Percentiles rank a stretch among this genome's conserved stretches.
phyloP scores from a whole-genome alignment of 2,888 invertebrate genomes.

The Ophioninae sp. region DNA sequence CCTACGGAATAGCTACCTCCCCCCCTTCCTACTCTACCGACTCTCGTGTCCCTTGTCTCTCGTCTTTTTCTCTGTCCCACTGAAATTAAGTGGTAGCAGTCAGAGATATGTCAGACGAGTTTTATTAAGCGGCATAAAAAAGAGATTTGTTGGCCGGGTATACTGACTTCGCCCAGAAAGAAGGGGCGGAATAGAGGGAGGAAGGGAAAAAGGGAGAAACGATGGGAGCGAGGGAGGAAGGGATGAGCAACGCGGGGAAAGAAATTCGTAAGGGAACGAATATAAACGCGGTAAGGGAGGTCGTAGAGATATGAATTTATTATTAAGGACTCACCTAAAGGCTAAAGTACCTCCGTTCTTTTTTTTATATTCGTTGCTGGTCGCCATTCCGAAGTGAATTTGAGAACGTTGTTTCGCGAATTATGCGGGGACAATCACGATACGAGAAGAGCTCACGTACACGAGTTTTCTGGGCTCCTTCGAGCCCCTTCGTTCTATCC shows the following conservation, averaged over 20 bases:
- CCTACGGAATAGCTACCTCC: slow-evolving; percentile 30
- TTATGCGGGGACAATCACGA: slow-evolving; percentile 12
- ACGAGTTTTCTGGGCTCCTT: background rate
- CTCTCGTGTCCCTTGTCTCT: slow-evolving; percentile 17
- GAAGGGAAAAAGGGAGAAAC: slow-evolving; percentile 11
- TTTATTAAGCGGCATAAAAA: slow-evolving; percentile 81
- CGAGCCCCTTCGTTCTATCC: background rate
- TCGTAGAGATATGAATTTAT: slow-evolving; percentile 79
- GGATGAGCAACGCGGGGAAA: slow-evolving; percentile 31
- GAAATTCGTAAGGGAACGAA: slow-evolving; percentile 60
- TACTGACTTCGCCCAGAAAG: slow-evolving; percentile 36
- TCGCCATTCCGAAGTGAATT: background rate
- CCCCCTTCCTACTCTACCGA: slow-evolving; percentile 9
- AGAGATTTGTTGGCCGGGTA: slow-evolving; percentile 78
- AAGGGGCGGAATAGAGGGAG: background rate
- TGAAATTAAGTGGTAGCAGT: slow-evolving; percentile 81
- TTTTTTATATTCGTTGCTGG: slow-evolving; percentile 71
- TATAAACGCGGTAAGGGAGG: slow-evolving; percentile 63
- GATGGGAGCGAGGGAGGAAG: slow-evolving; percentile 8
- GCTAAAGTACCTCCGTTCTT: slow-evolving; percentile 73
- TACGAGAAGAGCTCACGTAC: slow-evolving; percentile 1
- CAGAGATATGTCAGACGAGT: slow-evolving; percentile 80
- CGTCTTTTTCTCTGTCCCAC: slow-evolving; percentile 46
- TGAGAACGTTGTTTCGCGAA: slow-evolving; percentile 1
- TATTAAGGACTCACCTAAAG: slow-evolving; percentile 78